These are phyloP conservation scores for Eucriotettix oculatus DNA, from an alignment of 2,888 invertebrate genomes.

Conservation along the genomic window DNA sequence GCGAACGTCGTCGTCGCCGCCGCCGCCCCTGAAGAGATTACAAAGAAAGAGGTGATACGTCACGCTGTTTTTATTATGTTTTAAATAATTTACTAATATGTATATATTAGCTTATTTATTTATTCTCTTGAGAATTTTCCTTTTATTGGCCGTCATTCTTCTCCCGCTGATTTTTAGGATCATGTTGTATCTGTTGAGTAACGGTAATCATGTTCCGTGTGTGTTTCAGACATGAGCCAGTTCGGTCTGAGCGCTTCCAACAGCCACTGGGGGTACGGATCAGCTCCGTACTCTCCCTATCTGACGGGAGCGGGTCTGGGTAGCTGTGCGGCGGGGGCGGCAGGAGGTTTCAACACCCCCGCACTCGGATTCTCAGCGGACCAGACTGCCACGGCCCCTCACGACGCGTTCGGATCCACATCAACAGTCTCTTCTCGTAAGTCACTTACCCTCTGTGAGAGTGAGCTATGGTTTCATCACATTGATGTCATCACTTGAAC, in stretches of 20 bases:
- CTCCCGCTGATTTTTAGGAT: too few species aligned
- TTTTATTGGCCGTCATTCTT: too few species aligned
- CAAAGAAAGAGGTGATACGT: too few species aligned
- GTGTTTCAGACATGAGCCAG: constrained; percentile 60
- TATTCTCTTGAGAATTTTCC: too few species aligned
- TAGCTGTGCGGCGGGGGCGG: constrained; percentile 36
- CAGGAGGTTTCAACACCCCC: constrained; percentile 21
- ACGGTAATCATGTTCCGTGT: not conserved
- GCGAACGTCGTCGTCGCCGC: too few species aligned
- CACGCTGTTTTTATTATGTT: too few species aligned
- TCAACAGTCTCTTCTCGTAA: constrained; percentile 25
- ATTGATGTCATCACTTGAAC: too few species aligned
- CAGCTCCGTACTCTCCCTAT: constrained; percentile 75
- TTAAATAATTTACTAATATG: too few species aligned
- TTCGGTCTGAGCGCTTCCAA: constrained; percentile 71
- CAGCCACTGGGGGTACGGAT: constrained; percentile 77
- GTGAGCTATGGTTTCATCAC: too few species aligned
- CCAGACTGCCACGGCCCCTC: constrained; percentile 16
- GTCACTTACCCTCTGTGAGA: constrained; percentile 10
- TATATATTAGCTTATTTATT: too few species aligned
- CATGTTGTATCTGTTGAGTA: too few species aligned
- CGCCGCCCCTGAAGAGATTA: too few species aligned
- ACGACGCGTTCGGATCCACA: constrained; percentile 28
- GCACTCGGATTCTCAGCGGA: constrained; percentile 21
- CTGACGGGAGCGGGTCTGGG: constrained; percentile 43